Base-by-base conservation (phyloP, 2,113 vertebrate species). In the Daphoenositta chrysoptera region DNA sequence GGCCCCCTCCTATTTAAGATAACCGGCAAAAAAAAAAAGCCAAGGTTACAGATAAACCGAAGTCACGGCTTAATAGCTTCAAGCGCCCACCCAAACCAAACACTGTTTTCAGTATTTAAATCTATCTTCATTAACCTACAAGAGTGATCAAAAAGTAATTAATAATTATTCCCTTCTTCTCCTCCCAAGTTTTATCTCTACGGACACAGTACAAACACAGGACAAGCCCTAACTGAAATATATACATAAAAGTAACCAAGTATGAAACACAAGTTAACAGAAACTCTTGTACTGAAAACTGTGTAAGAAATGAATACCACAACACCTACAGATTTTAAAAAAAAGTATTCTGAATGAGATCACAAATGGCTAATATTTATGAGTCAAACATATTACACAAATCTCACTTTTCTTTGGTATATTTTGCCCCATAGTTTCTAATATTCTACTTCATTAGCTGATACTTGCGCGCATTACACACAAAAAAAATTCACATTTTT, bases 321-420 rank as follows among this genome's bases (percentile, higher is more conserved):
- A 89, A 89, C 73, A 82, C 37, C 70, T 71, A 80, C 73, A 48
- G 58, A 65, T 26, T 83, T 37, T 0, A 15, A 83, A 69, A 56
- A 77, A 35, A 40, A 19, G 16, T 21, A 65, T 48, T 63, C 44
- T 42, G 17, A 80, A 83, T 63, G 50, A 72, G 39, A 85, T 83
- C 75, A 83, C 40, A 93, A 85, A 83, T 8, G 9, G 30, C 56
- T 83, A 89, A 75, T 48, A 82, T 37, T 91, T 73, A 71, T 54
- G 30, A 89, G 33, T 72, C 78, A 90, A 91, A 53, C 11, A 11
- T 0, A 4, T 33, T 30, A 82, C 53, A 82, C 57, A 39, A 63
- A 78, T 42, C 47, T 35, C 33, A 5, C 31, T 82, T 60, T 82
- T 23, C 73, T 31, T 22, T 33, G 22, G 13, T 47, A 37, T 39